Evolutionary conservation across 2,797 vertebrate species (phyloP).

Genomic region (Macropus fuliginosus): DNA sequence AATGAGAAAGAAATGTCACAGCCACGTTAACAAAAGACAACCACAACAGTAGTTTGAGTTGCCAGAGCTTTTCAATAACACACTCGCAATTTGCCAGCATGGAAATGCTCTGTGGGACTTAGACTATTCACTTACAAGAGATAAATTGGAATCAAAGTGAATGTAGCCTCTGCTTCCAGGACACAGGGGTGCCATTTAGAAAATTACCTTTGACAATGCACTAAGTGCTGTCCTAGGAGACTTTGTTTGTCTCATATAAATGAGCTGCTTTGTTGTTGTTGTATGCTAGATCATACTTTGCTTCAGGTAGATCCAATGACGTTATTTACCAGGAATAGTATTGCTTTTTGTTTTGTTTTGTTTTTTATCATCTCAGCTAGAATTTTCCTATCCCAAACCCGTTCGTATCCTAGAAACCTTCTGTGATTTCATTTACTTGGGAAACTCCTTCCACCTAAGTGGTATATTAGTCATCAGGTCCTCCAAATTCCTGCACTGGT

Average conservation of each 20-base stretch:
- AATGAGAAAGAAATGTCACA: neutral
- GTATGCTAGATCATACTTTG: neutral
- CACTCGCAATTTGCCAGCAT: neutral
- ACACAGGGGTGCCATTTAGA: neutral
- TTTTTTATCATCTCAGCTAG: neutral
- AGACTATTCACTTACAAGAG: constrained; percentile 52
- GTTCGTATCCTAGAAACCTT: neutral
- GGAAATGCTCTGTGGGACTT: neutral
- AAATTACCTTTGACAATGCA: constrained; percentile 30
- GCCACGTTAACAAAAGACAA: neutral
- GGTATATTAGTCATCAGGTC: neutral
- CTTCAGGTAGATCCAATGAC: neutral
- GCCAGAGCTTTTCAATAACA: neutral
- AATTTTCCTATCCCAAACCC: neutral
- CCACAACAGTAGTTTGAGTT: neutral
- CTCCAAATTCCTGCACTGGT: no score
- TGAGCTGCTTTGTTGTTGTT: neutral
- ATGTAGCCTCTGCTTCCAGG: constrained; percentile 12
- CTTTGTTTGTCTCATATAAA: neutral
- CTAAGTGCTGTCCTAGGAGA: neutral
- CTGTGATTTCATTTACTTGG: neutral
- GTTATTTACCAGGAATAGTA: neutral
- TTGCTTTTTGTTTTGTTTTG: neutral
- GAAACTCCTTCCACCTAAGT: neutral
- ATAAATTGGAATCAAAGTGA: constrained; percentile 48